These are phyloP conservation scores for Patella ulyssiponensis DNA, from an alignment of 2,888 invertebrate genomes.

Conservation along the genomic window DNA sequence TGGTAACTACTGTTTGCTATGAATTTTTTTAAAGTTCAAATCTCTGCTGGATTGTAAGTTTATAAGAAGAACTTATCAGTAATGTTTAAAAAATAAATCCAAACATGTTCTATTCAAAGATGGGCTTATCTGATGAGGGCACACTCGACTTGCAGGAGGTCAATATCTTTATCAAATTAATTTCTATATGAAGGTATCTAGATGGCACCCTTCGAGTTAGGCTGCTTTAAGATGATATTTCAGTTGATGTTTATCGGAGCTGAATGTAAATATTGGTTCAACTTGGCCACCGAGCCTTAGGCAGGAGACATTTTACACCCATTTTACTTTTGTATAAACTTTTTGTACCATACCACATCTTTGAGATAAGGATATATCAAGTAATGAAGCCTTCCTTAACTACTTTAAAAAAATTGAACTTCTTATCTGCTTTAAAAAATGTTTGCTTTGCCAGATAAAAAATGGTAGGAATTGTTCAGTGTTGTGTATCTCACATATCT, in stretches of 20 bases:
- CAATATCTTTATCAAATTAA: neutral
- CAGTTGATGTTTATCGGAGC: neutral
- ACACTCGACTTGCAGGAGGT: neutral
- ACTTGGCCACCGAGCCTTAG: neutral
- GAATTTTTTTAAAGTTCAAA: no score
- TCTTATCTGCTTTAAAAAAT: no score
- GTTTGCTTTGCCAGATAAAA: no score
- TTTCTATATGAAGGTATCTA: neutral
- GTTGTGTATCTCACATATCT: no score
- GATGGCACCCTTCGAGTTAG: neutral
- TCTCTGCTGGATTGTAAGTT: no score
- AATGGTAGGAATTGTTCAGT: no score
- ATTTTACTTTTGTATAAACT: no score
- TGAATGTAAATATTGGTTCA: slow-evolving; percentile 7
- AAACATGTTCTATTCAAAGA: neutral
- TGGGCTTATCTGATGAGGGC: neutral
- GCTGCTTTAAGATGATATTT: neutral
- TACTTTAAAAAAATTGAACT: no score
- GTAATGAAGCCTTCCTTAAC: no score
- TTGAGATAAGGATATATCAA: no score
- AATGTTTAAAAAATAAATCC: neutral
- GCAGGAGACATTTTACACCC: slow-evolving; percentile 1
- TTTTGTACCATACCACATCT: no score
- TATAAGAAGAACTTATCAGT: slow-evolving; percentile 1
- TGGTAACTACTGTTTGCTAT: no score